Percentiles rank a stretch among this genome's conserved stretches.
These are phyloP conservation scores for Elysia chlorotica DNA, from an alignment of 1,140 invertebrate genomes.

Conservation along the genomic window DNA sequence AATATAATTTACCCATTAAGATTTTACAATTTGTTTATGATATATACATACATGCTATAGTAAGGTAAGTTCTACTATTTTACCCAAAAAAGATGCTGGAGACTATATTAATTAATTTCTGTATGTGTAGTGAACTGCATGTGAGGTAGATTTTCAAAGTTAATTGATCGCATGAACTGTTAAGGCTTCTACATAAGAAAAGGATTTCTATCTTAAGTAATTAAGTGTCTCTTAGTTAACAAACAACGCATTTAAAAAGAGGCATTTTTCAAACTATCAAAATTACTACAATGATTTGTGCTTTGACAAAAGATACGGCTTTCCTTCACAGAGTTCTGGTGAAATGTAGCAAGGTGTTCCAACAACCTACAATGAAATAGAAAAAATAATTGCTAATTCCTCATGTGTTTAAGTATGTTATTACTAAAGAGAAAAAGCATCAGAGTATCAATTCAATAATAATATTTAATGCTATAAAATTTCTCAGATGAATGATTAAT, in stretches of 20 bases:
- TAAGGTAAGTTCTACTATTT: not conserved
- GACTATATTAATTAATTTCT: not conserved
- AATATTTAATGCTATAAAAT: not conserved
- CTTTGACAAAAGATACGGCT: slow-evolving; percentile 62
- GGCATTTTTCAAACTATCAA: too few species aligned
- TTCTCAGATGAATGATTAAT: not conserved
- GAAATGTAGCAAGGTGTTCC: slow-evolving; percentile 87
- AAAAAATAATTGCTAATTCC: slow-evolving; percentile 12
- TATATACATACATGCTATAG: not conserved
- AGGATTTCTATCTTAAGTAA: too few species aligned
- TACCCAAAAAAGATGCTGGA: not conserved
- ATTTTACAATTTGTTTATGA: too few species aligned
- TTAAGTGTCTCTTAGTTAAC: not conserved
- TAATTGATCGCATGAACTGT: too few species aligned
- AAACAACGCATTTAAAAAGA: too few species aligned
- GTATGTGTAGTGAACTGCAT: not conserved
- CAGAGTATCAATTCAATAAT: not conserved
- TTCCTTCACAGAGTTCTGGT: slow-evolving; percentile 80
- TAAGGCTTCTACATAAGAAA: too few species aligned
- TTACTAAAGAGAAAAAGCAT: too few species aligned
- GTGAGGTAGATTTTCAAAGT: not conserved
- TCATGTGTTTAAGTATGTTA: too few species aligned
- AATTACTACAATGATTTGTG: too few species aligned
- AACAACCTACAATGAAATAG: slow-evolving; percentile 61
- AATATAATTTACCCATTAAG: too few species aligned